Evolutionary conservation across 2,113 vertebrate species (phyloP), one percentile per base, ranked within the genome.

Genomic region (Azemiops feae): DNA sequence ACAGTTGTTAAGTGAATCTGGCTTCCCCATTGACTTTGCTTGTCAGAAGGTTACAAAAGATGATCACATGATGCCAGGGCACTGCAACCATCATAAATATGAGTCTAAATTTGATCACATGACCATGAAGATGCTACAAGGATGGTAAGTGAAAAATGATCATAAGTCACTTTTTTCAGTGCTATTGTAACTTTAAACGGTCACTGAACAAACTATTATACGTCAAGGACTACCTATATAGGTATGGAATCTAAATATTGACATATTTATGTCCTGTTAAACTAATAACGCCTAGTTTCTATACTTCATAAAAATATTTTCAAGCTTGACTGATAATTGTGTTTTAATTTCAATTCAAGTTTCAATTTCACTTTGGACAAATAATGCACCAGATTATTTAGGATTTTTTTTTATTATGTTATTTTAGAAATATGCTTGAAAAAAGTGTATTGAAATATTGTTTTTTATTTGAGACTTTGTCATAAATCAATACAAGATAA

Each of bases 181-280:
- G 14, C 8, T 50, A 50, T 69, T 2, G 14, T 69, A 69, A 16
- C 14, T 5, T n/a, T 34, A 69, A 69, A 69, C 64, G 5, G 30
- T n/a, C n/a, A 69, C 64, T 69, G 30, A 69, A 34, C 30, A 34
- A 60, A 69, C 30, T 69, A 3, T 60, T 69, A 69, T 69, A 69
- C 34, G 4, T 69, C 64, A 69, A 69, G 14, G 12, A n/a, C 64
- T 69, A 69, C 64, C 64, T 69, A 10, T 18, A 16, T 98, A 96
- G 96, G 93, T 97, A 97, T 97, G 96, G 97, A 96, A 96, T 97
- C 96, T 97, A 96, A n/a, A 43, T 47, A 53, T 30, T 30, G 58
- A 10, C 91, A 47, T 64, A 50, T 16, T 85, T 90, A 50, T 20
- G 20, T 94, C 74, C 14, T 89, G 43, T 53, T 89, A 5, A 57